Evolutionary conservation across 2,888 invertebrate genomes (phyloP).

Genomic region (Erynnis tages): DNA sequence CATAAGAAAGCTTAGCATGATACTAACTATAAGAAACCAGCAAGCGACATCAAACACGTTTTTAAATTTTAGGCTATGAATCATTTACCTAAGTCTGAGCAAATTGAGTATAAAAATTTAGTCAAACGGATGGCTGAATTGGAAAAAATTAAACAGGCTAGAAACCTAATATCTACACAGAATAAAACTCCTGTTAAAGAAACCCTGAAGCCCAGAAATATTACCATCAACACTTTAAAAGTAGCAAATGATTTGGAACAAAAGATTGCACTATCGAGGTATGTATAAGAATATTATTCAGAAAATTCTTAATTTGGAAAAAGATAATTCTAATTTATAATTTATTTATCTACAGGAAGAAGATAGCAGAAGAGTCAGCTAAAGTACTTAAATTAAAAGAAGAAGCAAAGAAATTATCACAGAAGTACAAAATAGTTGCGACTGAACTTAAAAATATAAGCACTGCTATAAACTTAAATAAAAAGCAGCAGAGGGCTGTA

Average conservation of each 20-base stretch:
- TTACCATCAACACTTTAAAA: slow-evolving; percentile 38
- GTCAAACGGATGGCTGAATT: slow-evolving; percentile 75
- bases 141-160: slow-evolving; percentile 70
- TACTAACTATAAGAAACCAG: background rate
- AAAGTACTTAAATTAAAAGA: slow-evolving; percentile 69
- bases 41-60: background rate
- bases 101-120: slow-evolving; percentile 72
- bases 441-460: slow-evolving; percentile 67
- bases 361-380: slow-evolving; percentile 69
- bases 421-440: slow-evolving; percentile 69
- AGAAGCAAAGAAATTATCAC: slow-evolving; percentile 61
- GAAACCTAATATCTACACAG: slow-evolving; percentile 47
- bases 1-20: background rate
- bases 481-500: slow-evolving; percentile 61
- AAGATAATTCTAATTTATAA: background rate
- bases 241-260: slow-evolving; percentile 53
- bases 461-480: slow-evolving; percentile 68
- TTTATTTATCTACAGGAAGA: slow-evolving; percentile 53
- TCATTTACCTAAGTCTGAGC: slow-evolving; percentile 73
- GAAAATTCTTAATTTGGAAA: background rate
- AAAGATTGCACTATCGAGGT: slow-evolving; percentile 69
- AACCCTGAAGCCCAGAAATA: slow-evolving; percentile 61
- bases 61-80: slow-evolving; percentile 49
- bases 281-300: slow-evolving; percentile 1
- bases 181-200: slow-evolving; percentile 50